phyloP scores from a whole-genome alignment of 1,140 invertebrate genomes.

The Papilio helenus region DNA sequence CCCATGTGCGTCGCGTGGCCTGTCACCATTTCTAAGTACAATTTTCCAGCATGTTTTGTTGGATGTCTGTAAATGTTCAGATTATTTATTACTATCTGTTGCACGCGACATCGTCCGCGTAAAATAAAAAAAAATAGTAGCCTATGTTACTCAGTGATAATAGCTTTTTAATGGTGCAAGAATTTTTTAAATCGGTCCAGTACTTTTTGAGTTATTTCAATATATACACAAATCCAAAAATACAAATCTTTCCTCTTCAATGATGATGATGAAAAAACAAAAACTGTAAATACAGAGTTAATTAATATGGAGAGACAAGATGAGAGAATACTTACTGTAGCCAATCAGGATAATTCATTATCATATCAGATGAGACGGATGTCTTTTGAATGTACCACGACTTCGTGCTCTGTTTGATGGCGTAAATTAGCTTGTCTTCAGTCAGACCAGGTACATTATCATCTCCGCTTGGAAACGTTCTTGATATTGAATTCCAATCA shows the following conservation, averaged over 20 bases:
- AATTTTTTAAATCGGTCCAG: no score
- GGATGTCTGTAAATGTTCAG: conserved; percentile 45
- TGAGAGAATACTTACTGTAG: conserved; percentile 43
- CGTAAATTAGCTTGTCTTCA: conserved; percentile 48
- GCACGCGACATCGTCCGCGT: no score
- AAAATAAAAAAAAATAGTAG: no score
- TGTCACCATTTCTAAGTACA: conserved; percentile 54
- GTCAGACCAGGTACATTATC: conserved; percentile 47
- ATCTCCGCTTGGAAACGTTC: neutral
- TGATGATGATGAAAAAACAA: no score
- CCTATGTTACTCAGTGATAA: no score
- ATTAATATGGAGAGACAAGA: no score
- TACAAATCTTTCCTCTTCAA: no score
- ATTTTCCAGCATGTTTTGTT: conserved; percentile 39
- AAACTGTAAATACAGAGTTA: no score
- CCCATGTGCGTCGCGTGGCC: conserved; percentile 61
- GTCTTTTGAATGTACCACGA: conserved; percentile 57
- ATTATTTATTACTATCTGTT: neutral
- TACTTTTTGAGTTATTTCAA: no score
- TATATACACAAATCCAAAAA: no score
- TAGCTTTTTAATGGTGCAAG: no score
- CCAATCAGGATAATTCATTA: conserved; percentile 49
- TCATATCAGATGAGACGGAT: conserved; percentile 47
- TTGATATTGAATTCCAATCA: conserved; percentile 53
- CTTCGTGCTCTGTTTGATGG: conserved; percentile 44